Evolutionary conservation across 2,797 vertebrate genomes (phyloP).

Genomic region (Erithacus rubecula): DNA sequence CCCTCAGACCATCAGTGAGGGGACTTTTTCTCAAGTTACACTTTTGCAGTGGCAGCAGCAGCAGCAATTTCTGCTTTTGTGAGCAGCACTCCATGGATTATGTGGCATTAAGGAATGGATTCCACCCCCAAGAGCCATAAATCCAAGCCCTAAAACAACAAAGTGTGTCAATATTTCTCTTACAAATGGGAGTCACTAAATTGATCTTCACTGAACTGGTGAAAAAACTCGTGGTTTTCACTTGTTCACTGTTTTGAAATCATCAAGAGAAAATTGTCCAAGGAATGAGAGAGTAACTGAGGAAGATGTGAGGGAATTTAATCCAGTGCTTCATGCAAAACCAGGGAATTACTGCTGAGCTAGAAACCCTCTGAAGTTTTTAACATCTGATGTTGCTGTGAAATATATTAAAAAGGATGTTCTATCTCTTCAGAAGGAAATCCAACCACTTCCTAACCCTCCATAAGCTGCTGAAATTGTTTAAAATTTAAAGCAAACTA

Average conservation of each 20-base stretch:
- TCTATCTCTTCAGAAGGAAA: constrained; percentile 16
- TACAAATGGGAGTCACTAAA: not conserved
- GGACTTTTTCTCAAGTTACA: not conserved
- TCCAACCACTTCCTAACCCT: not conserved
- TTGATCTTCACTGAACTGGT: not conserved
- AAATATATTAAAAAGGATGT: not conserved
- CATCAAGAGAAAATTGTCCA: not conserved
- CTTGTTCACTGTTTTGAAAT: constrained; percentile 3
- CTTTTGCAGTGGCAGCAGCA: not conserved
- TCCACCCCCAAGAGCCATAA: not conserved
- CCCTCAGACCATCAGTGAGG: not conserved
- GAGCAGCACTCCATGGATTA: not conserved
- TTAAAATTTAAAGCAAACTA: constrained; percentile 30
- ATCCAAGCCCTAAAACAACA: constrained; percentile 34
- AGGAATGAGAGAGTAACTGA: not conserved
- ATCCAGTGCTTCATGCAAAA: not conserved
- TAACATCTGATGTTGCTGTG: not conserved
- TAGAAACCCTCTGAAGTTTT: not conserved
- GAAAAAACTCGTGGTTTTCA: not conserved
- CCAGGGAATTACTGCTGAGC: not conserved
- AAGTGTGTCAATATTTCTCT: not conserved
- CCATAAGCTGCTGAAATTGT: not conserved
- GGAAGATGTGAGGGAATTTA: not conserved
- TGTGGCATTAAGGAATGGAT: not conserved
- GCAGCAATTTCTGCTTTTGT: not conserved